Evolutionary conservation across 64 coral and sea anemone species (phyloP).

Genomic region (Dendrophyllia cribrosa): DNA sequence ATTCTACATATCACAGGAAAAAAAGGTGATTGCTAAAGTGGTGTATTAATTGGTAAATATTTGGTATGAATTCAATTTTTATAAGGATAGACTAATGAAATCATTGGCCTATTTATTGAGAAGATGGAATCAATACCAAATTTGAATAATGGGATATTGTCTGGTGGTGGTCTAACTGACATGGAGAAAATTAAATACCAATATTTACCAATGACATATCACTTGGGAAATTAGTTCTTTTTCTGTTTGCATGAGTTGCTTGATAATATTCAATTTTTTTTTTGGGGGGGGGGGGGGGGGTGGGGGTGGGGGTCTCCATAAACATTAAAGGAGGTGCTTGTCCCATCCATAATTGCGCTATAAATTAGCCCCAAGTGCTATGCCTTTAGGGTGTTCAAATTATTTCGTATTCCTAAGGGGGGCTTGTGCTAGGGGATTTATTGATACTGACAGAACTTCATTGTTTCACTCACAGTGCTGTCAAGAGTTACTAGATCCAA

Average conservation of each 20-base stretch:
- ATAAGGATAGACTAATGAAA: too few species aligned
- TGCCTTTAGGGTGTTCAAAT: conserved; percentile 37
- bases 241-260: conserved; percentile 9
- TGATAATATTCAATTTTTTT: neutral
- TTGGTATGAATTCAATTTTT: too few species aligned
- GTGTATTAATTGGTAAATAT: too few species aligned
- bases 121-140: too few species aligned
- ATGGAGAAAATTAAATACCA: too few species aligned
- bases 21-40: too few species aligned
- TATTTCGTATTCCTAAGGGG: conserved; percentile 35
- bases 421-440: conserved; percentile 49
- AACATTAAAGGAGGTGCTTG: neutral
- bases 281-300: neutral
- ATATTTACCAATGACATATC: too few species aligned
- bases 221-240: neutral
- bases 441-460: conserved; percentile 51
- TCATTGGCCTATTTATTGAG: too few species aligned
- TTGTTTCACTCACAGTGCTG: conserved; percentile 42
- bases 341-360: neutral
- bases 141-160: too few species aligned
- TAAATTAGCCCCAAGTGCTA: conserved; percentile 35
- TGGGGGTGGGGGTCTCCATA: conserved; percentile 15
- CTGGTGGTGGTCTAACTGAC: too few species aligned
- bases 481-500: conserved; percentile 11
- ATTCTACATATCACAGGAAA: too few species aligned